Base-by-base conservation (phyloP, 2,797 vertebrate genomes). In the Peromyscus nudipes region DNA sequence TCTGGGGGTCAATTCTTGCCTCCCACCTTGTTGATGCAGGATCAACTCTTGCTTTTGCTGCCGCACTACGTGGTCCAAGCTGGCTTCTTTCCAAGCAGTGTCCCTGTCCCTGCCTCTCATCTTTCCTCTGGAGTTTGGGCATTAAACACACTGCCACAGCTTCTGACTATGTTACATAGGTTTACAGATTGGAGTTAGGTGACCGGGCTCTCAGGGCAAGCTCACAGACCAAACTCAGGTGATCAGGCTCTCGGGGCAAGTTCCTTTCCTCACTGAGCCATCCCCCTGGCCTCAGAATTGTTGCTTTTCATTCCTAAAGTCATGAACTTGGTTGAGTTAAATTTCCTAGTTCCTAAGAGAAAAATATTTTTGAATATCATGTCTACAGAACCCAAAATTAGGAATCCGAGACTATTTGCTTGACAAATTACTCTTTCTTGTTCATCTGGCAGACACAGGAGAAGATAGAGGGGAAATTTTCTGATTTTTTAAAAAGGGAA, bases 371-470 rank as follows among this genome's bases (percentile, higher is more conserved):
- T 23, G 60, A 10, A 84, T 69, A 86, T 55, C 11, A 57, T 75
- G 49, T 49, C 14, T 37, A 31, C 31, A 4, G 14, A 62, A 62
- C n/a, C n/a, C 12, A 10, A 31, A 82, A 60, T 64, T 57, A 64
- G 19, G 69, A 93, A 71, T 62, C 52, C 60, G 82, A 91, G 62
- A 89, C 49, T 64, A 92, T 81, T 34, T 25, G 37, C 49, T 88
- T 85, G 27, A 9, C 57, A 94, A 55, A 86, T 92, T 77, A 16
- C 4, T 76, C 27, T 94, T 87, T 57, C 27, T 13, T 89, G 29
- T 64, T 69, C 9, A 88, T 62, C 31, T 60, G 25, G 37, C 19
- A 88, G 64, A 43, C 31, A 64, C 1, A 60, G 49, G 1, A 14
- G 29, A 94, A 49, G 13, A 6, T n/a, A 75, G 21, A 91, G 6